Percentiles rank a stretch among this genome's conserved stretches.
Evolutionary conservation across 53 echinoderm and acorn worm species (phyloP).

Genomic region (Echinarachnius parma): DNA sequence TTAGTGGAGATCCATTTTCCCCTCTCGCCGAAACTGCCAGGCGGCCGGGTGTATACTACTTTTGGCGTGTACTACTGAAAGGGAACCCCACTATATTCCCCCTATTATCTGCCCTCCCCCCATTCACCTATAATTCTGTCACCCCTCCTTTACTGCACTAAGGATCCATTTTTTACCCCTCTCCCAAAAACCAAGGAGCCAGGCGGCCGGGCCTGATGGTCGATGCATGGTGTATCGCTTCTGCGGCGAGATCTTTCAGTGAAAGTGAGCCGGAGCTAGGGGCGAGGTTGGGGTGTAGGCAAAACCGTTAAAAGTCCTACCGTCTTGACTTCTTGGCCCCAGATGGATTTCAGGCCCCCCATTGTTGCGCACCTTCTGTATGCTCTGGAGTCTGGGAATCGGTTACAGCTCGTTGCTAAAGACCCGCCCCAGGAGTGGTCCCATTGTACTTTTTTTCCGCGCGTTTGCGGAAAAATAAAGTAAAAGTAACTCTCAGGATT

Average conservation of each 20-base stretch:
- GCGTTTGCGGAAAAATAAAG: too few relatives aligned
- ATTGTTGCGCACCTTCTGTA: conserved; percentile 34
- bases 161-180: too few relatives aligned
- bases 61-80: too few relatives aligned
- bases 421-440: conserved; percentile 30
- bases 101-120: not conserved
- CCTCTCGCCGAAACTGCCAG: too few relatives aligned
- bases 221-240: too few relatives aligned
- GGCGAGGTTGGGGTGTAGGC: conserved; percentile 40
- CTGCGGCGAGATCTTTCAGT: too few relatives aligned
- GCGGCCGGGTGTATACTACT: too few relatives aligned
- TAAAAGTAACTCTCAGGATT: too few relatives aligned
- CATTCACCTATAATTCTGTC: not conserved
- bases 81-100: too few relatives aligned
- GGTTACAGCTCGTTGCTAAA: conserved; percentile 34
- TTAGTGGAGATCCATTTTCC: too few relatives aligned
- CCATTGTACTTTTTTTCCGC: conserved; percentile 19
- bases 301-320: conserved; percentile 46
- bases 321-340: conserved; percentile 40
- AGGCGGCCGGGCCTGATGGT: too few relatives aligned
- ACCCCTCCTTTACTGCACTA: not conserved
- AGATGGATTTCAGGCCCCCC: conserved; percentile 24
- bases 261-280: conserved; percentile 32
- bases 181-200: too few relatives aligned
- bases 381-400: conserved; percentile 38